phyloP scores from a whole-genome alignment of 1,140 invertebrate genomes.

The Drosophila rhopaloa region DNA sequence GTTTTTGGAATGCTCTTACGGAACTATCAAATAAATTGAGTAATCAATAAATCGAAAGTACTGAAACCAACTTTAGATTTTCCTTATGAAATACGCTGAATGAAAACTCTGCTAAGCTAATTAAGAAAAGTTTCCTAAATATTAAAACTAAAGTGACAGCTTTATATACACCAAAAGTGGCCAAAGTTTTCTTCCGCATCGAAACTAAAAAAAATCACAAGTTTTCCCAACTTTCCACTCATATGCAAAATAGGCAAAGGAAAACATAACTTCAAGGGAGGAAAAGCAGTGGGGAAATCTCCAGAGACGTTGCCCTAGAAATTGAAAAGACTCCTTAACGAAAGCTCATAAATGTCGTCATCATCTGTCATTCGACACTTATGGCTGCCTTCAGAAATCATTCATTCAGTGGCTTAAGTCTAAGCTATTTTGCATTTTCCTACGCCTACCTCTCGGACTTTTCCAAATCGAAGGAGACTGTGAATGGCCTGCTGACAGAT shows the following conservation, averaged over 20 bases:
- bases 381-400: slow-evolving; percentile 28
- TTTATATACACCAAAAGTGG: slow-evolving; percentile 20
- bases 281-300: slow-evolving; percentile 1
- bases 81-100: slow-evolving; percentile 19
- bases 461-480: background rate
- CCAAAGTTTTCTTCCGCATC: slow-evolving; percentile 17
- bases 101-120: slow-evolving; percentile 1
- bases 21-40: background rate
- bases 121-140: slow-evolving; percentile 25
- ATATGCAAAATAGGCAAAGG: slow-evolving; percentile 34
- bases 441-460: background rate
- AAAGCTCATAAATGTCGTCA: slow-evolving; percentile 45
- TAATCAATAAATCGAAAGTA: slow-evolving; percentile 5
- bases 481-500: slow-evolving; percentile 15
- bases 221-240: slow-evolving; percentile 13
- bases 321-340: slow-evolving; percentile 35
- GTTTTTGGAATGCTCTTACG: background rate
- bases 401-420: slow-evolving; percentile 26
- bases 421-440: slow-evolving; percentile 31
- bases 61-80: background rate
- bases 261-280: background rate
- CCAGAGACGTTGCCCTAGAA: slow-evolving; percentile 18
- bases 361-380: slow-evolving; percentile 38
- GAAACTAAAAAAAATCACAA: slow-evolving; percentile 7
- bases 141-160: slow-evolving; percentile 7